phyloP scores from a whole-genome alignment of 2,888 invertebrate genomes.

The Metallyticus violacea region DNA sequence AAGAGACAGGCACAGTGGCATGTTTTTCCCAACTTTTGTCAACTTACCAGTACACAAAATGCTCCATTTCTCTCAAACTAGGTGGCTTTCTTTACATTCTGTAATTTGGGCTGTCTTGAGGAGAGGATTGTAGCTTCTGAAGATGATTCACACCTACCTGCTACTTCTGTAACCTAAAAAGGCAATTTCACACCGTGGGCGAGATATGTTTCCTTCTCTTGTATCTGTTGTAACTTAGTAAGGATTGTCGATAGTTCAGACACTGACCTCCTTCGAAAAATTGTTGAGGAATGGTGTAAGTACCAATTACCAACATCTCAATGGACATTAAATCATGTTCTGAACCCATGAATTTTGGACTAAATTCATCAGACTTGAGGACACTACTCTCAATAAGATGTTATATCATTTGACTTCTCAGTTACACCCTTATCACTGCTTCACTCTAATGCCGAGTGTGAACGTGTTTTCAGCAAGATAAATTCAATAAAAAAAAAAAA shows the following conservation, averaged over 20 bases:
- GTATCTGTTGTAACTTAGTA: neutral
- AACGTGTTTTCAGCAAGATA: constrained; percentile 34
- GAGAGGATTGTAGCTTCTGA: neutral
- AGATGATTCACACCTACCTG: neutral
- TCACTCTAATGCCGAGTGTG: constrained; percentile 36
- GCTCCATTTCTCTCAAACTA: constrained; percentile 1
- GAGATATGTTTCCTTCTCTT: neutral
- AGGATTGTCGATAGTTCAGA: neutral
- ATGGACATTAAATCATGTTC: neutral
- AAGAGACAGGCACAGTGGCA: neutral
- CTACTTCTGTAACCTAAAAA: neutral
- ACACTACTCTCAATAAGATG: neutral
- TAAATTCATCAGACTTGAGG: neutral
- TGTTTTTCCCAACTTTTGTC: neutral
- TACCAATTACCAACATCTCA: neutral
- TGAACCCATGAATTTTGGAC: neutral
- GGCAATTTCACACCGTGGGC: neutral
- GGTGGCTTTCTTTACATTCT: constrained; percentile 3
- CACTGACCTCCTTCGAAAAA: neutral
- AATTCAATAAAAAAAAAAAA: constrained; percentile 35
- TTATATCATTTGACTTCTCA: constrained; percentile 28
- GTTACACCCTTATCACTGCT: constrained; percentile 32
- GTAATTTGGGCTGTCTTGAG: neutral
- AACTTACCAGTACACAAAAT: neutral
- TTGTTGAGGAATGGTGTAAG: neutral